Percentiles rank a stretch among this genome's conserved stretches.
These are phyloP conservation scores for Xiphophorus maculatus DNA, from an alignment of 2,113 vertebrate species.

Conservation along the genomic window DNA sequence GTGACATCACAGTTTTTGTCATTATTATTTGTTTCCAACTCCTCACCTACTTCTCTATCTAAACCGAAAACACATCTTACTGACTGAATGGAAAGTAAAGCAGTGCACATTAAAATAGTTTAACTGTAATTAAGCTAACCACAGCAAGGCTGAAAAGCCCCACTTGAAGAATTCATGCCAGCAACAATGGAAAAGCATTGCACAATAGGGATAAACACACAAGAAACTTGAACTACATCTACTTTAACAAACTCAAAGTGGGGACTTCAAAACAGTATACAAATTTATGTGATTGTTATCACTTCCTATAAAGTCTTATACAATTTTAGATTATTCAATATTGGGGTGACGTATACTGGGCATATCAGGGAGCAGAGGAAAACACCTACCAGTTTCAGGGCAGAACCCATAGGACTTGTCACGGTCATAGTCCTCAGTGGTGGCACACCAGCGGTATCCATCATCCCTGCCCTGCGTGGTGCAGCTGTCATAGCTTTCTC, in stretches of 20 bases:
- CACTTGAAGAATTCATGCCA: constrained; percentile 52
- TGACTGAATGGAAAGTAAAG: constrained; percentile 77
- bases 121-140: constrained; percentile 64
- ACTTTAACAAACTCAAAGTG: neutral
- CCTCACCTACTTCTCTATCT: constrained; percentile 25
- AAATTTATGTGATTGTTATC: neutral
- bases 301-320: neutral
- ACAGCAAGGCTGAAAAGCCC: constrained; percentile 44
- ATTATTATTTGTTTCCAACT: constrained; percentile 9
- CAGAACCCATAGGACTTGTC: constrained; percentile 96
- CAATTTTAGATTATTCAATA: too few species aligned
- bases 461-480: constrained; percentile 92
- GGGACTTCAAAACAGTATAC: neutral
- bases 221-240: neutral
- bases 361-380: neutral
- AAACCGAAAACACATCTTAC: constrained; percentile 47
- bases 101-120: constrained; percentile 72
- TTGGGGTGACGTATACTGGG: neutral
- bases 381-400: constrained; percentile 88
- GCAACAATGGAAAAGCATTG: constrained; percentile 26
- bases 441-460: constrained; percentile 96
- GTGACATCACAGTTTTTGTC: constrained; percentile 41
- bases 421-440: constrained; percentile 93
- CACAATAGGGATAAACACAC: neutral
- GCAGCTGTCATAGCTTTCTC: constrained; percentile 86